A percentile compares a stretch with the other conserved stretches of the same genome.
These are phyloP conservation scores for Lasiurus cinereus DNA, from an alignment of 2,113 vertebrate species.

Conservation along the genomic window DNA sequence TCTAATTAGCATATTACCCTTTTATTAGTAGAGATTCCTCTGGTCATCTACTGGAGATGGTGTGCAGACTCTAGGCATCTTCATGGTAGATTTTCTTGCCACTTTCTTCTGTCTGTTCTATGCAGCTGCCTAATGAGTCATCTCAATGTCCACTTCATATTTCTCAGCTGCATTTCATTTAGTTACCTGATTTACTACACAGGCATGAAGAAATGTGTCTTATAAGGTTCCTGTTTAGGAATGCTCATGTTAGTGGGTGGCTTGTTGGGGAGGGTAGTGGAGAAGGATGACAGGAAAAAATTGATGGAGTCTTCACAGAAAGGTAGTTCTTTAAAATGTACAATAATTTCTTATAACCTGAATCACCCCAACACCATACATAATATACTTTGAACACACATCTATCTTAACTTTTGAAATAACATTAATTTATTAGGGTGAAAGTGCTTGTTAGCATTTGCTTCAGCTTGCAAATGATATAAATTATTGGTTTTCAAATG, in stretches of 20 bases:
- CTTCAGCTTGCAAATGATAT: neutral
- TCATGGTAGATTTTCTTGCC: neutral
- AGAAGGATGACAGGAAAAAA: constrained; percentile 48
- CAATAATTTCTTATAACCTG: constrained; percentile 15
- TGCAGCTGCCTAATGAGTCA: constrained; percentile 36
- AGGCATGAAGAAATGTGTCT: constrained; percentile 33
- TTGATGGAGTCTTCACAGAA: constrained; percentile 35
- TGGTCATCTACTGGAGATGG: neutral
- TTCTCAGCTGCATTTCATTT: constrained; percentile 59
- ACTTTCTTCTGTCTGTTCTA: neutral
- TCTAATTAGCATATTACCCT: too few relatives aligned
- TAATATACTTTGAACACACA: constrained; percentile 1
- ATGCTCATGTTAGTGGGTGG: constrained; percentile 67
- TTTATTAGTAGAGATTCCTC: neutral
- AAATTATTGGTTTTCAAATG: constrained; percentile 29
- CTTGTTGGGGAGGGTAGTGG: neutral
- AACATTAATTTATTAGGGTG: constrained; percentile 56
- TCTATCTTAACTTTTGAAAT: constrained; percentile 37
- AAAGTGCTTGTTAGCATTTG: constrained; percentile 49
- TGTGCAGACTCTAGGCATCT: neutral
- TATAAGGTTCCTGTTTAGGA: neutral
- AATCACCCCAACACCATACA: neutral
- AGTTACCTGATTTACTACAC: neutral
- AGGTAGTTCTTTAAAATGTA: neutral
- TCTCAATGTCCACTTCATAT: neutral